Percentiles rank a stretch among this genome's conserved stretches.
These are phyloP conservation scores for Vidua macroura DNA, from an alignment of 2,113 vertebrate species.

Conservation along the genomic window DNA sequence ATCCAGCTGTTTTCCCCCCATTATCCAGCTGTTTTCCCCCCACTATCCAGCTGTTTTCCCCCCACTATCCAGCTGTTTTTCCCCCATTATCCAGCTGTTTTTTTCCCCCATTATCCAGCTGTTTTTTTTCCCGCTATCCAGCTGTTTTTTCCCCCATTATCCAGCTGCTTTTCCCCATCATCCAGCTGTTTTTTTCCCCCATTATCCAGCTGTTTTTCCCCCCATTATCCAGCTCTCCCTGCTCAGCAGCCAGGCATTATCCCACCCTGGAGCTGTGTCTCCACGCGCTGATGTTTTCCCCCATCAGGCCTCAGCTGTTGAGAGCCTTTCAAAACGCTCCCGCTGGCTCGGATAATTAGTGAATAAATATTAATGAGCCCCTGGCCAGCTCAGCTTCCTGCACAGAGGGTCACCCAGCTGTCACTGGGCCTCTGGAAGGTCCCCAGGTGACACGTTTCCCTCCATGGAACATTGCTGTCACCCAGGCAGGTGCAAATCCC, in stretches of 20 bases:
- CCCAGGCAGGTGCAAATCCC: not conserved
- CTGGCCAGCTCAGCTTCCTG: not conserved
- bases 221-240: not conserved
- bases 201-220: not conserved
- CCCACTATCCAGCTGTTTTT: too few relatives aligned
- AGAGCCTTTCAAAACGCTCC: not conserved
- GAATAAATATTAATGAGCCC: constrained; percentile 43
- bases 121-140: too few relatives aligned
- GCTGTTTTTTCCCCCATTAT: not conserved
- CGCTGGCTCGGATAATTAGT: not conserved
- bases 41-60: too few relatives aligned
- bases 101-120: not conserved
- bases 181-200: not conserved
- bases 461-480: not conserved
- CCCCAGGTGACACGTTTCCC: not conserved
- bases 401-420: not conserved
- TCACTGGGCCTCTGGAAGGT: not conserved
- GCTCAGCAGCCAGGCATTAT: not conserved
- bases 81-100: not conserved
- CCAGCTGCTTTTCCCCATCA: not conserved
- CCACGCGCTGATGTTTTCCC: not conserved
- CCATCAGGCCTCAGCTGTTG: not conserved
- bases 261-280: not conserved
- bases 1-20: not conserved
- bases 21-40: too few relatives aligned